Evolutionary conservation across 1,140 invertebrate genomes (phyloP).

Genomic region (Apocrypta bakeri): DNA sequence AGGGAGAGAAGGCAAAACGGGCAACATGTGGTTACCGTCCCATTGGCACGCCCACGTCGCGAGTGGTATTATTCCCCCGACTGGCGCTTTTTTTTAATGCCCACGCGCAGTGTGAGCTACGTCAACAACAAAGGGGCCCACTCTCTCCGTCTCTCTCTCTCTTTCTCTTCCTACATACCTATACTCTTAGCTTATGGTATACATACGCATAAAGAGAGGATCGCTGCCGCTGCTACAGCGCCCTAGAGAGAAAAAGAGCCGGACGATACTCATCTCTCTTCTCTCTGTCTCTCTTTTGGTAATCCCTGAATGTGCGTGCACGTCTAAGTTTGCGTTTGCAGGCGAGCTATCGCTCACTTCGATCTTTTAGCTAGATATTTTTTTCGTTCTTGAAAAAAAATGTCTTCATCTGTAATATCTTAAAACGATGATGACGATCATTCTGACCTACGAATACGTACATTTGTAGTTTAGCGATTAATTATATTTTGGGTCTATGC

Average conservation of each 20-base stretch:
- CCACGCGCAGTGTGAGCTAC: not conserved
- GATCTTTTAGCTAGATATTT: not conserved
- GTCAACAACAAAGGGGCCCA: constrained; percentile 11
- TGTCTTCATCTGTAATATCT: no score
- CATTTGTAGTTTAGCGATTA: no score
- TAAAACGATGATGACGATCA: no score
- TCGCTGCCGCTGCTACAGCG: not conserved
- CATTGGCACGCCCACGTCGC: not conserved
- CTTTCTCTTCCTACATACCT: no score
- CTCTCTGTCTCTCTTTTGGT: no score
- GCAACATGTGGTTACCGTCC: constrained; percentile 66
- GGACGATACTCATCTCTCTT: constrained; percentile 32
- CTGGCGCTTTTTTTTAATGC: not conserved
- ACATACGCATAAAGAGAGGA: not conserved
- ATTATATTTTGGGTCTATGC: no score
- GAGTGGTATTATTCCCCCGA: not conserved
- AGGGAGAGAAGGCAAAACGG: constrained; percentile 43
- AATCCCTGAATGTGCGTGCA: constrained; percentile 30
- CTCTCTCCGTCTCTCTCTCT: not conserved
- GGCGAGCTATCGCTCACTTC: not conserved
- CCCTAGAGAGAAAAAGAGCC: not conserved
- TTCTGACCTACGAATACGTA: no score
- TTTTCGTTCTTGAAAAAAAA: no score
- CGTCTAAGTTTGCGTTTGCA: not conserved
- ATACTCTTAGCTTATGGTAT: no score